phyloP scores from a whole-genome alignment of 2,797 vertebrate genomes.

The Sciurus carolinensis region DNA sequence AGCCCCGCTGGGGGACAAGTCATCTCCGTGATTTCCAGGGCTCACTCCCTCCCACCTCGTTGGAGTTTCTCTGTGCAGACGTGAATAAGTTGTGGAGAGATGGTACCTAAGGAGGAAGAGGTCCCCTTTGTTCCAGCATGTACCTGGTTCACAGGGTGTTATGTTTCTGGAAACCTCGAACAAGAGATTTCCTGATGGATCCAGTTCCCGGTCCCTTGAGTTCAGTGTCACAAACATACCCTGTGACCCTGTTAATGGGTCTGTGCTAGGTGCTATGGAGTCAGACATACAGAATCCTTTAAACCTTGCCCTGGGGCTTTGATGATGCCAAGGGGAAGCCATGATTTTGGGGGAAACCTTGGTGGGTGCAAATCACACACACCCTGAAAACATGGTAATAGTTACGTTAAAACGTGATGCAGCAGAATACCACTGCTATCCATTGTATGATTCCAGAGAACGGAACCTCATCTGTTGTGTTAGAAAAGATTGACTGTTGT shows the following conservation, averaged over 20 bases:
- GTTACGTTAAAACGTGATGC: background rate
- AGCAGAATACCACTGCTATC: background rate
- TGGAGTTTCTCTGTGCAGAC: background rate
- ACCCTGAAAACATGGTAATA: background rate
- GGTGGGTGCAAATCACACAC: background rate
- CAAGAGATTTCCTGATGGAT: background rate
- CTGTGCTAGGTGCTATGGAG: accelerated
- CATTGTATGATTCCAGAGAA: background rate
- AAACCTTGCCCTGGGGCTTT: background rate
- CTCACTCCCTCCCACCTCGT: background rate
- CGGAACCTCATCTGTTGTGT: accelerated
- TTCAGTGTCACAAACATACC: background rate
- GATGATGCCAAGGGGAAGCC: background rate
- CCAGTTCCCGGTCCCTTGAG: background rate
- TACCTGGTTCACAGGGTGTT: background rate
- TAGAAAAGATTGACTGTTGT: background rate
- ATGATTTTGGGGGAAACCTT: background rate
- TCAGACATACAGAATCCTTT: background rate
- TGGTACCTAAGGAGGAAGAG: too few relatives aligned
- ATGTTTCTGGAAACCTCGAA: background rate
- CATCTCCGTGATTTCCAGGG: background rate
- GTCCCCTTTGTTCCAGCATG: background rate
- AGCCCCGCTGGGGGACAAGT: accelerated
- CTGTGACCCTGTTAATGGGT: too few relatives aligned
- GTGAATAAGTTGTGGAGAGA: background rate